Conservation (phyloP, 2,888 invertebrate genomes). For the Agrotis exclamationis region DNA sequence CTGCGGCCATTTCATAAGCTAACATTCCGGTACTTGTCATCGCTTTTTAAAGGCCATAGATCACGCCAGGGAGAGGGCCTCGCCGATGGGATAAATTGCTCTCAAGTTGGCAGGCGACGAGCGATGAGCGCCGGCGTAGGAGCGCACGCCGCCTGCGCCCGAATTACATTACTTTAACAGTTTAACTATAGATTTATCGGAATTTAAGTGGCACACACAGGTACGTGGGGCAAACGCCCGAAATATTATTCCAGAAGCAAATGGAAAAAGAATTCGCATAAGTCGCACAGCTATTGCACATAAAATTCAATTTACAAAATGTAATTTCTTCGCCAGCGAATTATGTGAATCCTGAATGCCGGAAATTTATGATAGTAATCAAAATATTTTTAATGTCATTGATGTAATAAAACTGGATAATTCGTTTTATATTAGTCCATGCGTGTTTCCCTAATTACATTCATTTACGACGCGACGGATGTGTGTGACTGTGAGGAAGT, state of each 20-base stretch:
- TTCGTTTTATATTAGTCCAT: constrained; percentile 75
- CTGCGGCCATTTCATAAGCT: constrained; percentile 61
- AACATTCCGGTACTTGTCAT: constrained; percentile 77
- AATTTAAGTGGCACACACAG: constrained; percentile 74
- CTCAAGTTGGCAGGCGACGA: constrained; percentile 82
- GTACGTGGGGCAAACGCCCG: constrained; percentile 41
- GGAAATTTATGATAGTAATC: constrained; percentile 76
- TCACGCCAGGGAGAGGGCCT: constrained; percentile 75
- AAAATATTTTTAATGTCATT: constrained; percentile 79
- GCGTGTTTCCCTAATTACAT: constrained; percentile 77
- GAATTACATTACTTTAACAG: constrained; percentile 74
- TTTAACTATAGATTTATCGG: constrained; percentile 80
- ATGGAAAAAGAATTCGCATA: constrained; percentile 78
- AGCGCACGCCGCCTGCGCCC: constrained; percentile 57
- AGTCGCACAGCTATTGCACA: constrained; percentile 78
- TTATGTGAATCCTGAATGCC: constrained; percentile 90
- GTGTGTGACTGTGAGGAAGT: constrained; percentile 59
- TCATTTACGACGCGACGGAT: constrained; percentile 73
- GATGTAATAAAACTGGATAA: constrained; percentile 76
- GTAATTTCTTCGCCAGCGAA: constrained; percentile 80
- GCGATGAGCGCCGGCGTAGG: constrained; percentile 75
- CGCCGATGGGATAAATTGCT: constrained; percentile 83
- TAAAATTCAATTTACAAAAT: constrained; percentile 65
- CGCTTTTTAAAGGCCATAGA: constrained; percentile 82
- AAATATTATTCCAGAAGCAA: constrained; percentile 30